A percentile compares a stretch with the other conserved stretches of the same genome.
Evolutionary conservation across 2,797 vertebrate species (phyloP).

Genomic region (Paedocypris micromegethes): DNA sequence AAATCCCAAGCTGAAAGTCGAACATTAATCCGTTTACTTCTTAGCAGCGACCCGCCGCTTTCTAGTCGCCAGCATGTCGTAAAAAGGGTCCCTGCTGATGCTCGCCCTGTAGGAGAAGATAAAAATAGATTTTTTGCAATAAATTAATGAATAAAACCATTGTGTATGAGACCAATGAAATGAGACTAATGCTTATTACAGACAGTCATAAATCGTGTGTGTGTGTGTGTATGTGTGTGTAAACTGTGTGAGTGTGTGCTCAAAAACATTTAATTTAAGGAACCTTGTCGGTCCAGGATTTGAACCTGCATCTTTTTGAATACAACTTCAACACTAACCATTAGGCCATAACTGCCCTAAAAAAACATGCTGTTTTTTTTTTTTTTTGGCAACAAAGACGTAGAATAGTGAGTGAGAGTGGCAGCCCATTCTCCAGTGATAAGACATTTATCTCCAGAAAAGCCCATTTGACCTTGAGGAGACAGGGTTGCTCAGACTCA

Average conservation of each 20-base stretch:
- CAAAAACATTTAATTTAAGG: too few species aligned
- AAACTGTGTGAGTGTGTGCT: too few species aligned
- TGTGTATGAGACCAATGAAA: too few species aligned
- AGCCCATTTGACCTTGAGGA: conserved; percentile 51
- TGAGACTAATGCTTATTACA: too few species aligned
- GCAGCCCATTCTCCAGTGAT: conserved; percentile 36
- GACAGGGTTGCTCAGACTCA: conserved; percentile 41
- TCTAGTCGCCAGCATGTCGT: conserved; percentile 96
- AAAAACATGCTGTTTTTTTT: too few species aligned
- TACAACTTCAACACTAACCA: too few species aligned
- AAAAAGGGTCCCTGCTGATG: conserved; percentile 98
- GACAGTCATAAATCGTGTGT: too few species aligned
- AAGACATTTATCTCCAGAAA: conserved; percentile 52
- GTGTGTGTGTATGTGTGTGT: too few species aligned
- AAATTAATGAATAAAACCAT: neutral
- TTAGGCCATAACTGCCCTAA: too few species aligned
- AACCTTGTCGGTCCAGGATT: too few species aligned
- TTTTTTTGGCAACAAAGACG: too few species aligned
- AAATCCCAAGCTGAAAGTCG: neutral
- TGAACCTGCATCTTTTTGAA: too few species aligned
- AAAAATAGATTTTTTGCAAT: neutral
- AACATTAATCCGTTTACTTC: conserved; percentile 65
- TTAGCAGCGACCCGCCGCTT: conserved; percentile 95
- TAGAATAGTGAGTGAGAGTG: neutral
- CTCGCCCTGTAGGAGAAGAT: conserved; percentile 76